Evolutionary conservation across 2,797 vertebrate species (phyloP).

Genomic region (Acanthornis magna): DNA sequence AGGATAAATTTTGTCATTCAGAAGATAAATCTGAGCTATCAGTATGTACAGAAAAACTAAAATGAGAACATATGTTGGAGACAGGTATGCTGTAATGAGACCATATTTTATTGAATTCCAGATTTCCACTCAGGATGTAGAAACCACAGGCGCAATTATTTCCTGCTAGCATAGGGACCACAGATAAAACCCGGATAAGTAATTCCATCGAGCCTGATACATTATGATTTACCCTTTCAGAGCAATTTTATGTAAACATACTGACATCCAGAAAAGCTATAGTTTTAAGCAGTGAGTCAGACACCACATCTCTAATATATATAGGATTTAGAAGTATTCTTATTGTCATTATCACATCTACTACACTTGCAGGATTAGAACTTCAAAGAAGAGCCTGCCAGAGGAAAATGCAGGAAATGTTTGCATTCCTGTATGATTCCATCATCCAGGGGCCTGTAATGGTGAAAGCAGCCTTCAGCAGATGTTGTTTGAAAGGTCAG

Average conservation of each 20-base stretch:
- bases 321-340: background rate
- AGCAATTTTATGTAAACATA: background rate
- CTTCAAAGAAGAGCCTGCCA: constrained; percentile 50
- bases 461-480: constrained; percentile 22
- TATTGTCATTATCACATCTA: background rate
- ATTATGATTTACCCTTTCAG: background rate
- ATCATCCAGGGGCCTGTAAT: constrained; percentile 39
- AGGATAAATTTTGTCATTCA: background rate
- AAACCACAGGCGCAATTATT: constrained; percentile 63
- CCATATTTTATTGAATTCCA: constrained; percentile 62
- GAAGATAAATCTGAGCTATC: constrained; percentile 19
- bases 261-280: background rate
- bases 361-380: background rate
- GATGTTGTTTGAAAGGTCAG: constrained; percentile 35
- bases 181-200: constrained; percentile 64
- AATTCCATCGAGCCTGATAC: background rate
- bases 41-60: constrained; percentile 22
- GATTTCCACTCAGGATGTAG: constrained; percentile 60
- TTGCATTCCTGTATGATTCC: constrained; percentile 49
- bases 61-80: constrained; percentile 50
- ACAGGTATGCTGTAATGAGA: constrained; percentile 57
- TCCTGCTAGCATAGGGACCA: constrained; percentile 58
- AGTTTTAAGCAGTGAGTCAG: background rate
- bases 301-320: background rate
- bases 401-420: constrained; percentile 59